Percentiles rank a stretch among this genome's conserved stretches.
These are phyloP conservation scores for Rhodophaea formosa DNA, from an alignment of 2,888 invertebrate species.

Conservation along the genomic window DNA sequence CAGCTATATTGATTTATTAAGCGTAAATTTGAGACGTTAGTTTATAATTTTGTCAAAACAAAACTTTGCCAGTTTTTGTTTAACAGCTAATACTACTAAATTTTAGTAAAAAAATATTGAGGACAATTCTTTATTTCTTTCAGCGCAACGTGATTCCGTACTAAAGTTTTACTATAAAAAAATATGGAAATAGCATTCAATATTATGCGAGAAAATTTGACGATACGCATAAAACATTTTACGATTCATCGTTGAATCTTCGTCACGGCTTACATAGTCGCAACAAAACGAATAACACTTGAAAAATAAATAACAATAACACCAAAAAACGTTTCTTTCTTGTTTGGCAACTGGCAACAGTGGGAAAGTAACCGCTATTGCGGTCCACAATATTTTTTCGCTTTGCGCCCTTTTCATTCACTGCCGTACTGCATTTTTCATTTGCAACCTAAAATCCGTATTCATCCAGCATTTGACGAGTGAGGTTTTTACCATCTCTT, in stretches of 20 bases:
- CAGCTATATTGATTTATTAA: no score
- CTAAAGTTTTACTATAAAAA: not conserved
- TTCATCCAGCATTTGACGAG: conserved; percentile 4
- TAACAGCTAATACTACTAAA: no score
- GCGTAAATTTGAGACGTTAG: no score
- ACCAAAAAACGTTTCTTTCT: conserved; percentile 50
- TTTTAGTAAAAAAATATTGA: no score
- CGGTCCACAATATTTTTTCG: conserved; percentile 53
- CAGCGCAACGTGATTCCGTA: not conserved
- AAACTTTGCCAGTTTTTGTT: no score
- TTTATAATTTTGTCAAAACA: no score
- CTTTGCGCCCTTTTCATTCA: conserved; percentile 61
- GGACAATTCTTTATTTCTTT: not conserved
- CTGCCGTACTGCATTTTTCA: conserved; percentile 69
- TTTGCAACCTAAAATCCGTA: conserved; percentile 42
- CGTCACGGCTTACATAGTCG: not conserved
- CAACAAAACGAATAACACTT: conserved; percentile 11
- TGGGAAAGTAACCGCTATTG: conserved; percentile 47
- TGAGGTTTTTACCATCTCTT: not conserved
- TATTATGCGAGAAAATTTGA: not conserved
- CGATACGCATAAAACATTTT: conserved; percentile 9
- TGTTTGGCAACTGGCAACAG: conserved; percentile 42
- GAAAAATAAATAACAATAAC: conserved; percentile 30
- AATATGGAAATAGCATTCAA: conserved; percentile 1
- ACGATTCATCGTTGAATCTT: conserved; percentile 8